phyloP scores from a whole-genome alignment of 2,113 vertebrate genomes.

The Bubo scandiacus region DNA sequence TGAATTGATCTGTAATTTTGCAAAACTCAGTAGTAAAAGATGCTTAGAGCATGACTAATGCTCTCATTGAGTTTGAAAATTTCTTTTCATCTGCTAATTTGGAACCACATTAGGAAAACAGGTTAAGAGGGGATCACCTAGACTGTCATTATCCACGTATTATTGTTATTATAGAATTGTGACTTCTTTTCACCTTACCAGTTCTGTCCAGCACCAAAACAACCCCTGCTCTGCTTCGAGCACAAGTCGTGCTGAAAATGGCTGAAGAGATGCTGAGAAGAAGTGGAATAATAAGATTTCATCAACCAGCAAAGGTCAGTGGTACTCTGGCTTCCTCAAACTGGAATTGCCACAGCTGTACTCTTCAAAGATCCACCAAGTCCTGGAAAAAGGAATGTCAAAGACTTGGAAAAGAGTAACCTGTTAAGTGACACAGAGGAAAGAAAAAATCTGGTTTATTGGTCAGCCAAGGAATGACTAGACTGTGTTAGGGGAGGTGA shows the following conservation, averaged over 20 bases:
- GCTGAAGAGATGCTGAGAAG: not conserved
- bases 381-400: not conserved
- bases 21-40: not conserved
- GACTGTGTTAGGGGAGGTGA: not conserved
- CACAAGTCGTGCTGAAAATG: not conserved
- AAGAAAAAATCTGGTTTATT: not conserved
- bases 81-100: not conserved
- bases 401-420: not conserved
- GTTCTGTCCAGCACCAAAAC: not conserved
- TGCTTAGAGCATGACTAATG: not conserved
- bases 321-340: not conserved
- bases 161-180: not conserved
- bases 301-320: not conserved
- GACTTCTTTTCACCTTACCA: not conserved
- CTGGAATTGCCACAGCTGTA: not conserved
- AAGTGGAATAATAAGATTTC: not conserved
- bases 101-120: not conserved
- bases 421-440: not conserved
- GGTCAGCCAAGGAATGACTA: not conserved
- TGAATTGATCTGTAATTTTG: not conserved
- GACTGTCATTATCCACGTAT: not conserved
- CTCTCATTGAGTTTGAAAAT: not conserved
- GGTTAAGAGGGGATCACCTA: not conserved
- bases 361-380: not conserved
- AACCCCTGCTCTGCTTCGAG: not conserved